Percentiles rank a stretch among this genome's conserved stretches.
phyloP scores from a whole-genome alignment of 2,113 vertebrate genomes.

The Macaca nemestrina region DNA sequence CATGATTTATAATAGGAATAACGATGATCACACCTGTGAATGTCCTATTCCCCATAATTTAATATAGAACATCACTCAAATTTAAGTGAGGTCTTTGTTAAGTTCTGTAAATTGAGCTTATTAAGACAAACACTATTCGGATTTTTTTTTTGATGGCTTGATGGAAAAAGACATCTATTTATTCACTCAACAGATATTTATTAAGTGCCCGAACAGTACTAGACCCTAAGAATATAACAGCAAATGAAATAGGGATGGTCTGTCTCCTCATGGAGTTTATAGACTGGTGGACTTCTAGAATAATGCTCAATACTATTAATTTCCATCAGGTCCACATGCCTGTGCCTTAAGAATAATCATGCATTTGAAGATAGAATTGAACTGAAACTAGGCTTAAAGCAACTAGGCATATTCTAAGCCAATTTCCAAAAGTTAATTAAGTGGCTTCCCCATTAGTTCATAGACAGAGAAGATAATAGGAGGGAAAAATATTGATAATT shows the following conservation, averaged over 20 bases:
- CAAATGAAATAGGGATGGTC: not conserved
- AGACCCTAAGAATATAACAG: not conserved
- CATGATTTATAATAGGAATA: slow-evolving; percentile 23
- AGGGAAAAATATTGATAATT: slow-evolving; percentile 46
- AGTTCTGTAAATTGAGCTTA: not conserved
- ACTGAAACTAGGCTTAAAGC: slow-evolving; percentile 24
- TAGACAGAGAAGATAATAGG: slow-evolving; percentile 32
- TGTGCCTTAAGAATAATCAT: not conserved
- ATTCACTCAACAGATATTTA: not conserved
- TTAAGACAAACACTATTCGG: not conserved
- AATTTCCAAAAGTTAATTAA: slow-evolving; percentile 45
- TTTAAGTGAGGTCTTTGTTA: slow-evolving; percentile 42
- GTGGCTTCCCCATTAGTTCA: slow-evolving; percentile 49
- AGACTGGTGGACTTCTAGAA: not conserved
- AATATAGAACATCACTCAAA: not conserved
- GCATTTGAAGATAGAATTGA: slow-evolving; percentile 16
- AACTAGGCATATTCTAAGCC: slow-evolving; percentile 8
- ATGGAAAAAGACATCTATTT: not conserved
- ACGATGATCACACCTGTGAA: not conserved
- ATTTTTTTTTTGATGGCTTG: slow-evolving; percentile 35
- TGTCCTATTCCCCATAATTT: not conserved
- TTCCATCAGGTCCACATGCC: not conserved
- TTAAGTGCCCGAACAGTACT: not conserved
- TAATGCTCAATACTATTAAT: not conserved
- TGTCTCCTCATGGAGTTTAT: not conserved